A percentile compares a stretch with the other conserved stretches of the same genome.
phyloP scores from a whole-genome alignment of 1,140 invertebrate genomes.

The Drosophila serrata region DNA sequence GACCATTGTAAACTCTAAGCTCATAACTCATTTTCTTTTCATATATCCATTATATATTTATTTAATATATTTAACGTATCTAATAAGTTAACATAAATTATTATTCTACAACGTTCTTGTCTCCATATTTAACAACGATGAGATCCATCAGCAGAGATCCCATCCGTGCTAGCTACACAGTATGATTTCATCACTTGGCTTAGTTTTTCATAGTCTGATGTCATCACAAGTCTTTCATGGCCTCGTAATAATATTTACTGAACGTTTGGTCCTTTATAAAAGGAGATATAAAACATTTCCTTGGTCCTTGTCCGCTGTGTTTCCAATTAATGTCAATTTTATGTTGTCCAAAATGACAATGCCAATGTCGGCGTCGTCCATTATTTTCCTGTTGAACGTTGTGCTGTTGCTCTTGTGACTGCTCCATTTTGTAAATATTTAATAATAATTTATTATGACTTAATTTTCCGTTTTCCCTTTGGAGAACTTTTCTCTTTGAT shows the following conservation, averaged over 20 bases:
- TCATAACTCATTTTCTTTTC: neutral
- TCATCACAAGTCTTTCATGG: slow-evolving; percentile 10
- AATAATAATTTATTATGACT: neutral
- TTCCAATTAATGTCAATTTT: slow-evolving; percentile 14
- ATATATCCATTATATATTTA: neutral
- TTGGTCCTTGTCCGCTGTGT: no score
- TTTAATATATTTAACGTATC: neutral
- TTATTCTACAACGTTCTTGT: neutral
- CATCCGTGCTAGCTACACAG: neutral
- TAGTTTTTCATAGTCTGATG: neutral
- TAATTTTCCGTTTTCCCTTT: neutral
- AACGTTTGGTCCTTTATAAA: neutral
- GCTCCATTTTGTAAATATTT: neutral
- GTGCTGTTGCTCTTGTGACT: neutral
- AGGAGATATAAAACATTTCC: neutral
- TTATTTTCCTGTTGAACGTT: neutral
- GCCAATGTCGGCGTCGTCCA: neutral
- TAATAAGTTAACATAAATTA: slow-evolving; percentile 1
- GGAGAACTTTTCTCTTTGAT: neutral
- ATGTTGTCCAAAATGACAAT: slow-evolving; percentile 1
- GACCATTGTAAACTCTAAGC: neutral
- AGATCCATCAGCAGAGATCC: neutral
- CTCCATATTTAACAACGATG: neutral
- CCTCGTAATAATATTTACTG: slow-evolving; percentile 16
- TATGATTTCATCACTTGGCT: neutral